Base-by-base conservation (phyloP, 2,797 vertebrate genomes). In the Molossus molossus region DNA sequence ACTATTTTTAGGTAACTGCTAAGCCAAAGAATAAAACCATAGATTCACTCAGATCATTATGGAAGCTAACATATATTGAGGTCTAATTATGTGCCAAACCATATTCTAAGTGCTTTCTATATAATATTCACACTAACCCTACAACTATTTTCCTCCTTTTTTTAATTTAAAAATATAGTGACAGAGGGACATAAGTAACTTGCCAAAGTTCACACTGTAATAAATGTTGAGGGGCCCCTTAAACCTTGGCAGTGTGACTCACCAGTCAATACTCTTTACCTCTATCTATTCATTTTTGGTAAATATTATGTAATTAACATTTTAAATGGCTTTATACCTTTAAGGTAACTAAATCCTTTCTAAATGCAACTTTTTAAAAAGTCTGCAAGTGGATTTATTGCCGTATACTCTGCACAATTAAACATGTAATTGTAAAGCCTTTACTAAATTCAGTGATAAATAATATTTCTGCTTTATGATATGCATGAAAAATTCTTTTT, bases 381-480 rank as follows among this genome's bases (percentile, higher is more conserved):
- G 82, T 72, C 65, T 20, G 79, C 8, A 86, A n/a, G 23, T n/a
- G 17, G 33, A 48, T 58, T 85, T 76, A 73, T 45, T 91, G 72
- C 40, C 33, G 4, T 81, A 67, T 50, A 86, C 2, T 27, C 27
- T 84, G 50, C 33, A 94, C 80, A 96, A 95, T 95, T 95, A 97
- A 90, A 70, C 13, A 45, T 55, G 6, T 53, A 9, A 53, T 9
- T 91, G 62, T 95, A 69, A 93, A 50, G 37, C 48, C 80, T 97
- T 86, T 62, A 69, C 48, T 90, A 95, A 95, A 70, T 91, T 90
- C 37, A 75, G 20, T 90, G 69, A 97, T 91, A 92, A 96, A 55
- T 93, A 93, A 67, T 92, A 90, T 94, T 97, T 90, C 87, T 96
- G 64, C 80, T 97, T 96, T 88, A 40, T 75, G 20, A 1, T 92